phyloP scores from a whole-genome alignment of 64 coral and sea anemone species.

The Platygyra sinensis region DNA sequence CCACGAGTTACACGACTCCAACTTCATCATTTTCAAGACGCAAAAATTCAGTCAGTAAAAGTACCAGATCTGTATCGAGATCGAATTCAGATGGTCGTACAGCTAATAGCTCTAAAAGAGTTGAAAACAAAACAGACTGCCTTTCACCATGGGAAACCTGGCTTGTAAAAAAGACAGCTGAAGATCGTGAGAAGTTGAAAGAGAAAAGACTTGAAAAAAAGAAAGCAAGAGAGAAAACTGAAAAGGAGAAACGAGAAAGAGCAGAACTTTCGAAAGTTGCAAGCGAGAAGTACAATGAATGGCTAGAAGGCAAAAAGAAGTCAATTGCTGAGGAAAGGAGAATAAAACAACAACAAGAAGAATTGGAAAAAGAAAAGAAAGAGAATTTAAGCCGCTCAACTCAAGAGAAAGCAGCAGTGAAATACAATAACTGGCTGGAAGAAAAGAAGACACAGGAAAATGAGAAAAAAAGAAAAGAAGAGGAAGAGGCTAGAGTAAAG shows the following conservation, averaged over 20 bases:
- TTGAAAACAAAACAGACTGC: conserved; percentile 14
- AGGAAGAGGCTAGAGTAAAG: conserved; percentile 48
- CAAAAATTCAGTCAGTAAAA: conserved; percentile 17
- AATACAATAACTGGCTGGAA: conserved; percentile 67
- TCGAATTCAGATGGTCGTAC: conserved; percentile 13
- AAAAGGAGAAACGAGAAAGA: conserved; percentile 37
- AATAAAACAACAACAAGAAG: conserved; percentile 29
- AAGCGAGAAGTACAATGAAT: conserved; percentile 56
- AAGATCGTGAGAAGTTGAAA: conserved; percentile 79
- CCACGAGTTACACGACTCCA: not conserved
- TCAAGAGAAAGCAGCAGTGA: conserved; percentile 68
- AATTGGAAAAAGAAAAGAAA: conserved; percentile 49
- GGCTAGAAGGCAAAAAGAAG: conserved; percentile 73
- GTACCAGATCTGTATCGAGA: not conserved
- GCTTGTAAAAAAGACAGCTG: conserved; percentile 73
- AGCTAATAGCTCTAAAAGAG: not conserved
- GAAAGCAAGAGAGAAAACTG: conserved; percentile 54
- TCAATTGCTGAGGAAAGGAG: conserved; percentile 12
- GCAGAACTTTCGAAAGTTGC: conserved; percentile 33
- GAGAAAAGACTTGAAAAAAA: conserved; percentile 48
- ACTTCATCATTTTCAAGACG: not conserved
- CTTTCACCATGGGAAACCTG: conserved; percentile 88
- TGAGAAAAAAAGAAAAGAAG: conserved; percentile 58
- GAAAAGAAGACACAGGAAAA: conserved; percentile 55
- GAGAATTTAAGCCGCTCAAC: conserved; percentile 61